Percentiles rank a stretch among this genome's conserved stretches.
Conservation (phyloP, 2,888 invertebrate species). For the Oxycera nigricornis region DNA sequence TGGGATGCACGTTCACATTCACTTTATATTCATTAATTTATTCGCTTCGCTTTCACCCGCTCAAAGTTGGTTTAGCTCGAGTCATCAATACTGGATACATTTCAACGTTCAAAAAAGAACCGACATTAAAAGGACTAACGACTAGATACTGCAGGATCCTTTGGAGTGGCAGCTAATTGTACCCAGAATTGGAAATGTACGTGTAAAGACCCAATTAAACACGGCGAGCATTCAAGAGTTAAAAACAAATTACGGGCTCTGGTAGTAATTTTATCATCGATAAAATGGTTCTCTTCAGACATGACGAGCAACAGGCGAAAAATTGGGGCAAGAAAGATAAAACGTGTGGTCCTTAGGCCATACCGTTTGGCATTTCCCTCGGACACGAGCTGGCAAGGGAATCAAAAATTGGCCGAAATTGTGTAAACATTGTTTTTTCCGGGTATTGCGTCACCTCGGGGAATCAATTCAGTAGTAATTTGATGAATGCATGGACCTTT, state of each 20-base stretch:
- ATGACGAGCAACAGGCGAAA: not conserved
- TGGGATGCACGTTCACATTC: constrained; percentile 29
- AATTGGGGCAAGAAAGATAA: not conserved
- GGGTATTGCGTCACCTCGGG: too few relatives aligned
- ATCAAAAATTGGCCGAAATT: constrained; percentile 4
- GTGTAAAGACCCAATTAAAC: constrained; percentile 41
- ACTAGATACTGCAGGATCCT: not conserved
- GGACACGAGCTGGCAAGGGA: not conserved
- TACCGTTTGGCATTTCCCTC: not conserved
- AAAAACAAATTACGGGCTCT: constrained; percentile 35
- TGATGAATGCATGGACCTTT: too few relatives aligned
- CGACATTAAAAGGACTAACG: not conserved
- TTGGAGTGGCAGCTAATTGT: constrained; percentile 33
- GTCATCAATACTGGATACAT: not conserved
- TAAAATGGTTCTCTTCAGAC: not conserved
- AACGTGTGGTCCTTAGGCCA: not conserved
- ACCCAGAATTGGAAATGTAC: constrained; percentile 33
- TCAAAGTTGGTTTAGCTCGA: too few relatives aligned
- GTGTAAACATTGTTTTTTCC: not conserved
- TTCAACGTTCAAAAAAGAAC: constrained; percentile 3
- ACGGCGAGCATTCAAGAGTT: constrained; percentile 35
- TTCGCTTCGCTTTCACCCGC: not conserved
- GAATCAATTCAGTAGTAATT: too few relatives aligned
- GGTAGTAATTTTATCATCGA: constrained; percentile 18
- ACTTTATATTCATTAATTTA: constrained; percentile 39